These are phyloP conservation scores for Tretioscincus oriximinensis DNA, from an alignment of 2,113 vertebrate genomes.

Conservation along the genomic window DNA sequence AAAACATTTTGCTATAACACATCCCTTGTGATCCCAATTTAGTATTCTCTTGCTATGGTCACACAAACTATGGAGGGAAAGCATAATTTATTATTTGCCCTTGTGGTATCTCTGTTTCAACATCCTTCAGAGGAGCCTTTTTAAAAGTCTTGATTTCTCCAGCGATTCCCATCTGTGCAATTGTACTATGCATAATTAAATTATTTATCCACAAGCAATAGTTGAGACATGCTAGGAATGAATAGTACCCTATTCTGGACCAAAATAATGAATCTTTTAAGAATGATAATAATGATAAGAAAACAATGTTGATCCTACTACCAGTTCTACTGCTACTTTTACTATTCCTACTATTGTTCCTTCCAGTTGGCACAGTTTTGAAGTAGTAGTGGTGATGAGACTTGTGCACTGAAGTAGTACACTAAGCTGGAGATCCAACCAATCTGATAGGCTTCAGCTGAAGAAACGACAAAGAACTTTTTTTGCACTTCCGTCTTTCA, in stretches of 20 bases:
- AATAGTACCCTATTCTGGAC: neutral
- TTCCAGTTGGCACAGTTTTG: too few relatives aligned
- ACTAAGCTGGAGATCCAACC: too few relatives aligned
- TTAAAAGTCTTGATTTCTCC: slow-evolving; percentile 30
- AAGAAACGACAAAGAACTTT: too few relatives aligned
- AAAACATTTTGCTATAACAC: slow-evolving; percentile 28
- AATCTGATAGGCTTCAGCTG: too few relatives aligned
- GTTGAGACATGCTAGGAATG: neutral
- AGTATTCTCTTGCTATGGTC: slow-evolving; percentile 36
- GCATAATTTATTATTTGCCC: slow-evolving; percentile 49
- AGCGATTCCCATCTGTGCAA: neutral
- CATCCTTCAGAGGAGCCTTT: slow-evolving; percentile 25
- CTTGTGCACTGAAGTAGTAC: too few relatives aligned
- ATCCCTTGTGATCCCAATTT: slow-evolving; percentile 5
- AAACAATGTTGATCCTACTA: too few relatives aligned
- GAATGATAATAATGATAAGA: too few relatives aligned
- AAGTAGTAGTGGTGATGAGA: too few relatives aligned
- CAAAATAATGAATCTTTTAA: neutral
- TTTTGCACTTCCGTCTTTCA: too few relatives aligned
- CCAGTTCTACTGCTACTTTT: too few relatives aligned
- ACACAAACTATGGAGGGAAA: neutral
- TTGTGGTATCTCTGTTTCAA: slow-evolving; percentile 44
- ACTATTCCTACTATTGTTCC: too few relatives aligned
- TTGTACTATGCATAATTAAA: slow-evolving; percentile 14
- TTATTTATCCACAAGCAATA: neutral